A percentile compares a stretch with the other conserved stretches of the same genome.
Conservation (phyloP, 2,797 vertebrate species). For the Sebastes matsubarae region DNA sequence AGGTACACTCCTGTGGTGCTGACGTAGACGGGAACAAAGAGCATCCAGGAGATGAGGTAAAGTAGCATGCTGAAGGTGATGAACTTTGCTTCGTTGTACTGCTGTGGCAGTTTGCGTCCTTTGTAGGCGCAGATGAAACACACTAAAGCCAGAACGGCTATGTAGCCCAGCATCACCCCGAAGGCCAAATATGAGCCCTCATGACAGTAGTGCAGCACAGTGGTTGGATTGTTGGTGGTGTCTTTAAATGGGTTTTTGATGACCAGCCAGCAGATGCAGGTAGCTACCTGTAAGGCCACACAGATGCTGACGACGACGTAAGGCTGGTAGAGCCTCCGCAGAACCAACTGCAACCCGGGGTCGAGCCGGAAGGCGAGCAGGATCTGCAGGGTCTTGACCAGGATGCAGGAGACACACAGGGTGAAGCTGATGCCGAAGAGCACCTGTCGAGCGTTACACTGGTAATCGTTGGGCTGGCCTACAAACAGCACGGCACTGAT, state of each 20-base stretch:
- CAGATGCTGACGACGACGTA: slow-evolving; percentile 78
- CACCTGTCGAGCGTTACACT: slow-evolving; percentile 86
- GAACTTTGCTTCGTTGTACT: slow-evolving; percentile 92
- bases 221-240: slow-evolving; percentile 62
- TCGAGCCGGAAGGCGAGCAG: slow-evolving; percentile 90
- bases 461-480: slow-evolving; percentile 80
- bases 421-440: slow-evolving; percentile 90
- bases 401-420: slow-evolving; percentile 89
- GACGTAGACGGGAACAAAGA: slow-evolving; percentile 88
- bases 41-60: slow-evolving; percentile 91
- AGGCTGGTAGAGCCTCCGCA: slow-evolving; percentile 83
- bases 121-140: slow-evolving; percentile 91
- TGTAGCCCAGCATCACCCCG: slow-evolving; percentile 88
- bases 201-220: slow-evolving; percentile 84
- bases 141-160: slow-evolving; percentile 83
- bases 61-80: slow-evolving; percentile 94
- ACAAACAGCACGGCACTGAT: slow-evolving; percentile 86
- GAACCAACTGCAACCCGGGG: slow-evolving; percentile 79
- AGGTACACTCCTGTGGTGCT: slow-evolving; percentile 88
- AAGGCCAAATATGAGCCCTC: slow-evolving; percentile 88
- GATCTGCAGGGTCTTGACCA: slow-evolving; percentile 92
- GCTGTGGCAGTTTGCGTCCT: slow-evolving; percentile 89
- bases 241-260: slow-evolving; percentile 79
- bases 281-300: slow-evolving; percentile 81
- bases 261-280: slow-evolving; percentile 86